Conservation (phyloP, 2,113 vertebrate genomes). For the Phainopepla nitens region DNA sequence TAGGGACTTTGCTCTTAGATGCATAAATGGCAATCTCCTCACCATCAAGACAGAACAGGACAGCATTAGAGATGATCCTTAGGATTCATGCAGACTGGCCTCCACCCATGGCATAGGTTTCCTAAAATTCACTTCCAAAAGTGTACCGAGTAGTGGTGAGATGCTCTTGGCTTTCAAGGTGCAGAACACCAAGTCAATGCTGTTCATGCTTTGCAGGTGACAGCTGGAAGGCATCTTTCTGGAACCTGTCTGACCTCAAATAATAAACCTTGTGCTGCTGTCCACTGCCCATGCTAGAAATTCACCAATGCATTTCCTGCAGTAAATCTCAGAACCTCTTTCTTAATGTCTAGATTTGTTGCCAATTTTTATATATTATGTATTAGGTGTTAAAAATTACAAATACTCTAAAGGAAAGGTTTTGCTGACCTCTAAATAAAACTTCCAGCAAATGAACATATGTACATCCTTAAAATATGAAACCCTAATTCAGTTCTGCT, state of each 20-base stretch:
- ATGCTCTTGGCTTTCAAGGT: fast-evolving
- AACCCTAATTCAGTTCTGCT: not conserved
- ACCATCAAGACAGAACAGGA: not conserved
- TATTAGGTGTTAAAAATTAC: not conserved
- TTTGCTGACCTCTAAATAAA: not conserved
- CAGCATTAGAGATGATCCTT: not conserved
- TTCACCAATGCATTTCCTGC: not conserved
- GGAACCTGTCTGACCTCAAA: not conserved
- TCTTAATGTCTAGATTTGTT: not conserved
- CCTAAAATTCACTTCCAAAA: not conserved
- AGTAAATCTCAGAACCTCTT: not conserved
- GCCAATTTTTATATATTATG: not conserved
- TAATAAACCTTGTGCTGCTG: not conserved
- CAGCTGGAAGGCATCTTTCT: not conserved
- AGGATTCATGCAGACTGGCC: not conserved
- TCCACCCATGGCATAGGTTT: not conserved
- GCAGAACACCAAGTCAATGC: not conserved
- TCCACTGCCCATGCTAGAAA: not conserved
- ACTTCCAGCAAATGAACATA: not conserved
- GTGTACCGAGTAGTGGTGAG: not conserved
- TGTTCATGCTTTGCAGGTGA: not conserved
- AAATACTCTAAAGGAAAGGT: not conserved
- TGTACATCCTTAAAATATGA: not conserved
- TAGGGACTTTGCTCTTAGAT: not conserved
- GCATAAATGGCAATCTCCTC: not conserved